phyloP scores from a whole-genome alignment of 2,113 vertebrate genomes.

The Cathartes aura region DNA sequence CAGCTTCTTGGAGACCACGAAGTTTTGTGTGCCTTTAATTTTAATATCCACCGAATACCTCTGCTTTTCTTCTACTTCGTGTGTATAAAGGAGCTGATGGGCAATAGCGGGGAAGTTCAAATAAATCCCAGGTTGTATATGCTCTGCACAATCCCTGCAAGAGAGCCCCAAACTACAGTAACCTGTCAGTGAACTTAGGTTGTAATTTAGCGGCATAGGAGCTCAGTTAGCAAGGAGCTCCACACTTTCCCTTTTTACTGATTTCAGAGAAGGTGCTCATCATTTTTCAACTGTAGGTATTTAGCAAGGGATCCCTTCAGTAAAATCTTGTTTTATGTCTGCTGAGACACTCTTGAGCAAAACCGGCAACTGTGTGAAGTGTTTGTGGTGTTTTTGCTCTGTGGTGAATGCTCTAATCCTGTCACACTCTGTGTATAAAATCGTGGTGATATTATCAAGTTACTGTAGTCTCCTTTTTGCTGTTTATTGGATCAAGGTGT shows the following conservation, averaged over 20 bases:
- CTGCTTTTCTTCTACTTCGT: background rate
- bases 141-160: background rate
- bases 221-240: background rate
- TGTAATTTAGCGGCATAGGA: accelerated
- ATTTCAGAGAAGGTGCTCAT: background rate
- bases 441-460: background rate
- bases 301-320: constrained; percentile 25
- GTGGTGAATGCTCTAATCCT: background rate
- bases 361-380: background rate
- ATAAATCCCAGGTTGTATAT: background rate
- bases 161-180: background rate
- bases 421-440: background rate
- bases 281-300: background rate
- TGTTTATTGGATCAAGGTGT: background rate
- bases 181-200: background rate
- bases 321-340: background rate
- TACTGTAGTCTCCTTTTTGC: background rate
- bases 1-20: background rate
- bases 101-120: background rate
- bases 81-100: background rate
- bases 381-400: background rate
- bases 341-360: background rate
- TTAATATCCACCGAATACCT: background rate
- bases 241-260: background rate
- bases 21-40: background rate